Evolutionary conservation across 2,888 invertebrate species (phyloP).

Genomic region (Acronicta leporina): DNA sequence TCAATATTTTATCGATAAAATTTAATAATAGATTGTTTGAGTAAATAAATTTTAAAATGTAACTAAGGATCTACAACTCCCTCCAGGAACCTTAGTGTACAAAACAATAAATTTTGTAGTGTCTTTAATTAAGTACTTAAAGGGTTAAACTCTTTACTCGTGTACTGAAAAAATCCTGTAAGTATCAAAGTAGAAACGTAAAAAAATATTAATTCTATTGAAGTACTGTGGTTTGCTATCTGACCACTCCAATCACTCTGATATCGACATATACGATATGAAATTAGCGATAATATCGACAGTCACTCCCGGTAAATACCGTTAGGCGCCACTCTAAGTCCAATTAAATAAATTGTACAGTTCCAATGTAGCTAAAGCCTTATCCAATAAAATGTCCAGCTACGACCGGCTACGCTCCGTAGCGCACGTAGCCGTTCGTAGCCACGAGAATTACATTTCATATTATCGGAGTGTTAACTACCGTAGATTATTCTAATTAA

Average conservation of each 20-base stretch:
- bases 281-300: slow-evolving; percentile 8
- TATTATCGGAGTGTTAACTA: slow-evolving; percentile 18
- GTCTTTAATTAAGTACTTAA: too few species aligned
- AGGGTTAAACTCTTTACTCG: too few species aligned
- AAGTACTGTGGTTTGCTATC: too few species aligned
- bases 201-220: too few species aligned
- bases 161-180: too few species aligned
- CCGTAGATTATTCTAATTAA: background rate
- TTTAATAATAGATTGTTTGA: too few species aligned
- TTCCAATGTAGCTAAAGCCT: slow-evolving; percentile 40
- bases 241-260: background rate
- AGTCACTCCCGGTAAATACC: slow-evolving; percentile 1
- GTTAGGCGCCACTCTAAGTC: slow-evolving; percentile 5
- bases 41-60: too few species aligned
- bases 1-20: background rate
- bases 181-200: too few species aligned
- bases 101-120: too few species aligned
- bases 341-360: slow-evolving; percentile 36
- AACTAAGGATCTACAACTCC: too few species aligned
- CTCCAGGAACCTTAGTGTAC: too few species aligned
- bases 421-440: slow-evolving; percentile 45
- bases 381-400: slow-evolving; percentile 44
- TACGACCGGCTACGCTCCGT: slow-evolving; percentile 45
- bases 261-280: background rate
- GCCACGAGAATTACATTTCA: slow-evolving; percentile 46